phyloP scores from a whole-genome alignment of 2,888 invertebrate species.

The Lepidochrysops patricia region DNA sequence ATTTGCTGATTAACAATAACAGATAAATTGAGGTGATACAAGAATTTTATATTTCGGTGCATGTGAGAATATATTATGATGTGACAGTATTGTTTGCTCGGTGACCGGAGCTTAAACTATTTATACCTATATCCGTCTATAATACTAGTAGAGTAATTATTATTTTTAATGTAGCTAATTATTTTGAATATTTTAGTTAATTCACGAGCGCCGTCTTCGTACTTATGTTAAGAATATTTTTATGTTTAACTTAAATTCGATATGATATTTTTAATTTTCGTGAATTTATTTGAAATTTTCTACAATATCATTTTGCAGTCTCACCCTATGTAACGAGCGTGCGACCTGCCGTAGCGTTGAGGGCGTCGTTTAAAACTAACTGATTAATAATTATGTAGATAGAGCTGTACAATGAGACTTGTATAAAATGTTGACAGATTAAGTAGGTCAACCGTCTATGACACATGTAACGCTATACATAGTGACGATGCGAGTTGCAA shows the following conservation, averaged over 20 bases:
- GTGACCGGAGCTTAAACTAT: not conserved
- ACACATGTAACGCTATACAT: not conserved
- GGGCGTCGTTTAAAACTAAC: not conserved
- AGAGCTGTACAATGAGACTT: not conserved
- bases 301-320: not conserved
- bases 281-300: not conserved
- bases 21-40: not conserved
- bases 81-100: not conserved
- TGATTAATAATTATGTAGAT: not conserved
- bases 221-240: slow-evolving; percentile 23
- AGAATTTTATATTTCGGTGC: not conserved
- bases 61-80: not conserved
- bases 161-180: slow-evolving; percentile 9
- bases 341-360: not conserved
- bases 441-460: too few relatives aligned
- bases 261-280: not conserved
- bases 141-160: slow-evolving; percentile 7
- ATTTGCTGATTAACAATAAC: not conserved
- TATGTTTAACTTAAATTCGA: not conserved
- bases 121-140: slow-evolving; percentile 11
- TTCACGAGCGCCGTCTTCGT: slow-evolving; percentile 23
- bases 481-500: not conserved
- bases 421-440: not conserved
- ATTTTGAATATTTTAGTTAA: slow-evolving; percentile 12
- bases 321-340: not conserved